A percentile compares a stretch with the other conserved stretches of the same genome.
These are phyloP conservation scores for Channallabes apus DNA, from an alignment of 2,797 vertebrate species.

Conservation along the genomic window DNA sequence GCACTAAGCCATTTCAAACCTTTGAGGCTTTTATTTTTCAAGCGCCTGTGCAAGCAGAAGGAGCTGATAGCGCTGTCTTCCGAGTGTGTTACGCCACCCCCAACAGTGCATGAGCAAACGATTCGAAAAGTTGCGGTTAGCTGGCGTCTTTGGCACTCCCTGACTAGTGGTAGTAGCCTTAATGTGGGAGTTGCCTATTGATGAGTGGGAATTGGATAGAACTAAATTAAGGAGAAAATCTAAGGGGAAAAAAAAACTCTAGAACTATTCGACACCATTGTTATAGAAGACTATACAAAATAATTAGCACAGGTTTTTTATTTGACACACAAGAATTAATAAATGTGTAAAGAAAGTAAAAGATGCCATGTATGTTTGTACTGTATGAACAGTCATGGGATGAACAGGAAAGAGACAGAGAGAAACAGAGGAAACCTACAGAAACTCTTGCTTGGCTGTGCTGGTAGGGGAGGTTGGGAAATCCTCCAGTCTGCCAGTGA, in stretches of 20 bases:
- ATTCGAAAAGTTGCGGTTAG: no score
- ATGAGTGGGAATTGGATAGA: no score
- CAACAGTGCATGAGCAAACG: no score
- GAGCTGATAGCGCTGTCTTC: no score
- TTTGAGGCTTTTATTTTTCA: no score
- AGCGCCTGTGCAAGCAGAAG: no score
- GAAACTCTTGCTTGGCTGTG: constrained; percentile 99
- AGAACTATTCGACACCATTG: background rate
- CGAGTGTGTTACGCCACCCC: no score
- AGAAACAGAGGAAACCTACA: constrained; percentile 84
- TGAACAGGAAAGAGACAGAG: constrained; percentile 61
- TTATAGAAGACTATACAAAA: background rate
- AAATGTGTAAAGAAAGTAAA: background rate
- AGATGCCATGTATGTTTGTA: constrained; percentile 22
- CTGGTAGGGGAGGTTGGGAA: constrained; percentile 99
- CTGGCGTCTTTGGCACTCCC: no score
- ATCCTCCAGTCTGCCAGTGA: constrained; percentile 94
- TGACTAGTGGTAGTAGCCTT: no score
- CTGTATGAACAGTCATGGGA: constrained; percentile 34
- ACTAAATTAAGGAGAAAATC: no score
- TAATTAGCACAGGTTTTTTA: background rate
- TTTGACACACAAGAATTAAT: background rate
- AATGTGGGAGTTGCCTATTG: no score
- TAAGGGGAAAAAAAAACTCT: background rate
- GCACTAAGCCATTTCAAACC: no score